phyloP scores from a whole-genome alignment of 2,113 vertebrate species.

The Mesocricetus auratus region DNA sequence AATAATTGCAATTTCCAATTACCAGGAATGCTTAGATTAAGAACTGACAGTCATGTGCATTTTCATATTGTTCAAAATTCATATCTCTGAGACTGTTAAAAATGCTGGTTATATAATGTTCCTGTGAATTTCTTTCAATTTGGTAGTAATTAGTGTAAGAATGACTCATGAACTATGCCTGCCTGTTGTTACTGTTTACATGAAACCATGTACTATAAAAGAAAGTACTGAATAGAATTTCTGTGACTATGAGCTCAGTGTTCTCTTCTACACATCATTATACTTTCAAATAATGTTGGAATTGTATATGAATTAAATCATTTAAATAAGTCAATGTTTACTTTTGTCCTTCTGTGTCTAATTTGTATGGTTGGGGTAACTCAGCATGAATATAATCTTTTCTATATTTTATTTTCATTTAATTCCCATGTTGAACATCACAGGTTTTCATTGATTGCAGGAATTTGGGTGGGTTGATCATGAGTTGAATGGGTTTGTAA shows the following conservation, averaged over 20 bases:
- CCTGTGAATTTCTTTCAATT: not conserved
- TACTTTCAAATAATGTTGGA: not conserved
- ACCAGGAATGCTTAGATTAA: not conserved
- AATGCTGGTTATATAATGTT: not conserved
- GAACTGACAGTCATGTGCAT: not conserved
- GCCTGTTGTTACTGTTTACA: not conserved
- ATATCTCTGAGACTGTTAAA: not conserved
- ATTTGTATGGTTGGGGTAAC: not conserved
- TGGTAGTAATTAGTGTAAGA: conserved; percentile 7
- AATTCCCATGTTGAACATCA: not conserved
- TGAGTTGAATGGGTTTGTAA: not conserved
- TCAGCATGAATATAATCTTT: not conserved
- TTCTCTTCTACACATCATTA: not conserved
- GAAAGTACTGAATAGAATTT: not conserved
- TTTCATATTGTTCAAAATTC: conserved; percentile 22
- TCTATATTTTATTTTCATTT: not conserved
- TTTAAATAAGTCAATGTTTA: not conserved
- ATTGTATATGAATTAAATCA: not conserved
- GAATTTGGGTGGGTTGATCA: not conserved
- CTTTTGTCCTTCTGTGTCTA: not conserved
- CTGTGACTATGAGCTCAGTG: not conserved
- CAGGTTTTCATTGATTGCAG: not conserved
- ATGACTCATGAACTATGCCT: not conserved
- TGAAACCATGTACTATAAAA: not conserved
- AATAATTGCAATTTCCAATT: conserved; percentile 17